These are phyloP conservation scores for Tiliqua scincoides DNA, from an alignment of 2,113 vertebrate genomes.

Conservation along the genomic window DNA sequence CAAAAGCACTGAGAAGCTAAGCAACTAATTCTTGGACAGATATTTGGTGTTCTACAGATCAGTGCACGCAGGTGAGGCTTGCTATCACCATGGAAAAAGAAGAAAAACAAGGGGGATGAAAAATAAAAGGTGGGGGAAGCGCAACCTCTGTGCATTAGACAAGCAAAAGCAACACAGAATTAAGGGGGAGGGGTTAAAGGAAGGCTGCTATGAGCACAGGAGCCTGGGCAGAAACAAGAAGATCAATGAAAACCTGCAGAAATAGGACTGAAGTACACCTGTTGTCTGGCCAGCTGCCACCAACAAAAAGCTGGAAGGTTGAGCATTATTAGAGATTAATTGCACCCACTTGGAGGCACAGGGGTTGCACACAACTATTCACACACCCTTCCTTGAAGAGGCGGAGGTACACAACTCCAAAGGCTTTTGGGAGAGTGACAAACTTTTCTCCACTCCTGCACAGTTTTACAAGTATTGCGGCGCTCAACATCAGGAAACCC, in stretches of 20 bases:
- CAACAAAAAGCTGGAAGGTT: not conserved
- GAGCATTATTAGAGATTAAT: not conserved
- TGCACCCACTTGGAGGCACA: not conserved
- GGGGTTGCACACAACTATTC: not conserved
- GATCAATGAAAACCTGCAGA: conserved; percentile 56
- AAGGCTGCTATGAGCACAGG: not conserved
- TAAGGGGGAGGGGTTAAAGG: not conserved
- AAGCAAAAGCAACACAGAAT: not conserved
- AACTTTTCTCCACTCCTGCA: not conserved
- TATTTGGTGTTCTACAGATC: not conserved
- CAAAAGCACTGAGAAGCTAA: too few species aligned
- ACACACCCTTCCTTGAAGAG: not conserved
- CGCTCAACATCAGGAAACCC: not conserved
- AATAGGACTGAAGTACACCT: not conserved
- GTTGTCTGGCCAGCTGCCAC: too few species aligned
- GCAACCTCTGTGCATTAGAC: not conserved
- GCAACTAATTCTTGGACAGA: not conserved
- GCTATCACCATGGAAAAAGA: conserved; percentile 18
- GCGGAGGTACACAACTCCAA: not conserved
- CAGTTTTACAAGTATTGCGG: not conserved
- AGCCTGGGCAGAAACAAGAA: conserved; percentile 12
- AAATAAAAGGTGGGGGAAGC: conserved; percentile 17
- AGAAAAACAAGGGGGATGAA: not conserved
- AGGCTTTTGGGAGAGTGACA: not conserved
- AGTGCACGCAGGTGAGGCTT: not conserved